These are phyloP conservation scores for Solea senegalensis DNA, from an alignment of 2,113 vertebrate genomes.

Conservation along the genomic window DNA sequence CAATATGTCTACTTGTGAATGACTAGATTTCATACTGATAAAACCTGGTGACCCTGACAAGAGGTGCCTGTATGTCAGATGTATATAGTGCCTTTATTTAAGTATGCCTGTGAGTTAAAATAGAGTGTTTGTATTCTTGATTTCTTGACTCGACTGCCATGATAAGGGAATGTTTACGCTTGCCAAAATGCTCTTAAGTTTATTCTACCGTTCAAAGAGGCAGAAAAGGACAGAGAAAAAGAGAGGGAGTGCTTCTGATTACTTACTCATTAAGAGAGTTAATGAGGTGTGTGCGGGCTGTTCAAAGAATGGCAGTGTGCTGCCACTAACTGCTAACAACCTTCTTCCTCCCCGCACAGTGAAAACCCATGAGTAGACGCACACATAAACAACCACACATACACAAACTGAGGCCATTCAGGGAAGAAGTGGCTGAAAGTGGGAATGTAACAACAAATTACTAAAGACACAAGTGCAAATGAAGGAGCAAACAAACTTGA, in stretches of 20 bases:
- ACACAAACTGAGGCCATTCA: slow-evolving; percentile 28
- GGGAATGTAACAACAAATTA: slow-evolving; percentile 41
- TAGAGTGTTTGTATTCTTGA: slow-evolving; percentile 52
- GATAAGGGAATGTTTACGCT: slow-evolving; percentile 62
- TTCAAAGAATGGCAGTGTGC: slow-evolving; percentile 75
- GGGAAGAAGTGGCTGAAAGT: slow-evolving; percentile 24
- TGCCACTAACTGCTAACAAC: slow-evolving; percentile 75
- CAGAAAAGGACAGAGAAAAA: slow-evolving; percentile 39
- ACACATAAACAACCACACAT: slow-evolving; percentile 54
- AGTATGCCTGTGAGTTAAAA: slow-evolving; percentile 19
- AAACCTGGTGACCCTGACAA: slow-evolving; percentile 10
- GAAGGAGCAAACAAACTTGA: slow-evolving; percentile 5
- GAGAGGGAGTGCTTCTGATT: slow-evolving; percentile 75
- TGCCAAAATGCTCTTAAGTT: slow-evolving; percentile 53
- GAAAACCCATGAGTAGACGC: slow-evolving; percentile 51
- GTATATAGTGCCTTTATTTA: slow-evolving; percentile 22
- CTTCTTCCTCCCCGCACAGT: slow-evolving; percentile 66
- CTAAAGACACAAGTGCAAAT: slow-evolving; percentile 14
- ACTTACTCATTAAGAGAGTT: slow-evolving; percentile 87
- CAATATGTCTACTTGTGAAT: neutral
- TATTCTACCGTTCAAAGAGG: slow-evolving; percentile 46
- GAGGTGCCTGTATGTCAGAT: slow-evolving; percentile 5
- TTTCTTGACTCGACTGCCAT: slow-evolving; percentile 21
- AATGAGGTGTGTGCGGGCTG: slow-evolving; percentile 80
- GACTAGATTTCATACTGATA: slow-evolving; percentile 24